phyloP scores from a whole-genome alignment of 1,140 invertebrate genomes.

The Papilio polytes region DNA sequence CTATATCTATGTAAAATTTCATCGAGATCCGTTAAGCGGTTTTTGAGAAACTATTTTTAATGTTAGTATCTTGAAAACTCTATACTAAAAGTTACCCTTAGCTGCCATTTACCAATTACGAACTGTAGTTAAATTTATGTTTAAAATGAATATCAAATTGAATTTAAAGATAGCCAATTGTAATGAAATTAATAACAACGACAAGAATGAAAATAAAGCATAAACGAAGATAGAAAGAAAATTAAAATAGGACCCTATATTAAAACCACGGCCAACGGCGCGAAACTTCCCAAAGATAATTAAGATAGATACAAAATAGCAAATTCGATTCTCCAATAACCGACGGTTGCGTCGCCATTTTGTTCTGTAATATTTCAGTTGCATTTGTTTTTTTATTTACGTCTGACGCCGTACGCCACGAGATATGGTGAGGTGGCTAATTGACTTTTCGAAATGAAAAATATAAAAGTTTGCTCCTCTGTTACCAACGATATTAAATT shows the following conservation, averaged over 20 bases:
- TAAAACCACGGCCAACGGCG: conserved; percentile 56
- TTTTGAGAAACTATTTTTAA: no score
- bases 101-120: no score
- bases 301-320: conserved; percentile 79
- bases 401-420: conserved; percentile 2
- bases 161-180: background rate
- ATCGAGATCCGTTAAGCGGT: no score
- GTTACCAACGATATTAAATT: background rate
- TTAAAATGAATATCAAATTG: background rate
- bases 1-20: no score
- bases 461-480: background rate
- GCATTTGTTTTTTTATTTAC: conserved; percentile 46
- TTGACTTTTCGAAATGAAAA: conserved; percentile 26
- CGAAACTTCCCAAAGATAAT: conserved; percentile 75
- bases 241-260: conserved; percentile 42
- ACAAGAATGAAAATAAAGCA: background rate
- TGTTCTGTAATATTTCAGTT: conserved; percentile 62
- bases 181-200: background rate
- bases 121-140: background rate
- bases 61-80: no score
- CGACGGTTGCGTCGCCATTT: conserved; percentile 68
- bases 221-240: background rate
- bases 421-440: conserved; percentile 4
- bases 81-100: no score
- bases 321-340: conserved; percentile 78